phyloP scores from a whole-genome alignment of 1,140 invertebrate species.

The Bombus turneri region DNA sequence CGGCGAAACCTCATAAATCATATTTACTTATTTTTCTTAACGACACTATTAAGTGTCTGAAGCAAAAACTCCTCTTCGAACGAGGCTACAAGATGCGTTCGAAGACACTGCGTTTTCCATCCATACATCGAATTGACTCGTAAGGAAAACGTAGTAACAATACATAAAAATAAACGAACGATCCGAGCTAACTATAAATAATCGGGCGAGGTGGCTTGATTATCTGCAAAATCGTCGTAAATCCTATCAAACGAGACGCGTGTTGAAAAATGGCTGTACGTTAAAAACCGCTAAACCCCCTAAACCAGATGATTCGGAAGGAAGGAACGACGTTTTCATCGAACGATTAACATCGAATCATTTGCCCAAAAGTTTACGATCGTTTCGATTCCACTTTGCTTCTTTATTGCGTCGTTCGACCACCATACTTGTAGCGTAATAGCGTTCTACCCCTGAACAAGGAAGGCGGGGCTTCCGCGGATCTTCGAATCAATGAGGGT shows the following conservation, averaged over 20 bases:
- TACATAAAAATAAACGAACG: not conserved
- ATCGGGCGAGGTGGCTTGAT: not conserved
- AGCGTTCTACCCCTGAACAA: not conserved
- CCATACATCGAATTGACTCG: not conserved
- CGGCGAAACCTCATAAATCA: no score
- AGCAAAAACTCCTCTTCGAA: not conserved
- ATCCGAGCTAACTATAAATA: no score
- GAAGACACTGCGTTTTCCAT: not conserved
- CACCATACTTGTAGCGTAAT: not conserved
- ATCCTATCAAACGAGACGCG: no score
- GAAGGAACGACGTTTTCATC: not conserved
- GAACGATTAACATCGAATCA: not conserved
- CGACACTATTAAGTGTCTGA: not conserved
- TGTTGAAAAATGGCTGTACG: not conserved
- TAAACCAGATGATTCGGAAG: not conserved
- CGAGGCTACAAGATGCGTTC: not conserved
- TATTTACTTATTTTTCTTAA: no score
- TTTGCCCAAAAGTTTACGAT: not conserved
- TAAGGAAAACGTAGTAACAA: no score
- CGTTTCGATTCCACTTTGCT: not conserved
- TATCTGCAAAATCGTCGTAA: not conserved
- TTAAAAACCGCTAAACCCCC: not conserved
- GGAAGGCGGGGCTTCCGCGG: slow-evolving; percentile 10
- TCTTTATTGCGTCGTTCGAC: not conserved
- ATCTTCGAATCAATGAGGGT: not conserved